These are phyloP conservation scores for Muschampia plurimacula DNA, from an alignment of 2,888 invertebrate genomes.

Conservation along the genomic window DNA sequence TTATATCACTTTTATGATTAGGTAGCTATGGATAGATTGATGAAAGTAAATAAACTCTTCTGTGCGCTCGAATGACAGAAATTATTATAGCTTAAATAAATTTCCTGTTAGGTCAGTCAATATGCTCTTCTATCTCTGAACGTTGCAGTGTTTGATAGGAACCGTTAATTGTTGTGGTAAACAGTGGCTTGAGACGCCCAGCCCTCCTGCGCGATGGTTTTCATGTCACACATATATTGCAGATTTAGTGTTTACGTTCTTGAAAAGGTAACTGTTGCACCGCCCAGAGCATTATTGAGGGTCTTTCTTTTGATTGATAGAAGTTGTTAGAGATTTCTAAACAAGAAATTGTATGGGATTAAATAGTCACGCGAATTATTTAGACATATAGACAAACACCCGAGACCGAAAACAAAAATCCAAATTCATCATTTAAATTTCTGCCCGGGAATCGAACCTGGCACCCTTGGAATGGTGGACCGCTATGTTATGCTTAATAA, in stretches of 20 bases:
- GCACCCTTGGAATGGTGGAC: too few species aligned
- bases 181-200: slow-evolving; percentile 52
- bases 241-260: background rate
- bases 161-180: slow-evolving; percentile 71
- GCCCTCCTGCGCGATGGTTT: slow-evolving; percentile 37
- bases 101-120: slow-evolving; percentile 79
- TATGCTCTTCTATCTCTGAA: slow-evolving; percentile 70
- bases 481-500: too few species aligned
- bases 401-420: too few species aligned
- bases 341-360: too few species aligned
- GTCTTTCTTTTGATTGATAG: too few species aligned
- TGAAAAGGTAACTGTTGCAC: slow-evolving; percentile 49
- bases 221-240: background rate
- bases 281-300: too few species aligned
- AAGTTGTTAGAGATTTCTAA: too few species aligned
- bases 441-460: too few species aligned
- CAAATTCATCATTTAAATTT: too few species aligned
- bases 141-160: slow-evolving; percentile 79
- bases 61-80: slow-evolving; percentile 74
- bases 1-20: too few species aligned
- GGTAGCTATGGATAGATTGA: slow-evolving; percentile 1
- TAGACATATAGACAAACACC: too few species aligned
- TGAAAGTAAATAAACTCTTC: slow-evolving; percentile 62
- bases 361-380: too few species aligned
- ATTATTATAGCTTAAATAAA: slow-evolving; percentile 81